Evolutionary conservation across 2,888 invertebrate species (phyloP).

Genomic region (Stenoptilia bipunctidactyla): DNA sequence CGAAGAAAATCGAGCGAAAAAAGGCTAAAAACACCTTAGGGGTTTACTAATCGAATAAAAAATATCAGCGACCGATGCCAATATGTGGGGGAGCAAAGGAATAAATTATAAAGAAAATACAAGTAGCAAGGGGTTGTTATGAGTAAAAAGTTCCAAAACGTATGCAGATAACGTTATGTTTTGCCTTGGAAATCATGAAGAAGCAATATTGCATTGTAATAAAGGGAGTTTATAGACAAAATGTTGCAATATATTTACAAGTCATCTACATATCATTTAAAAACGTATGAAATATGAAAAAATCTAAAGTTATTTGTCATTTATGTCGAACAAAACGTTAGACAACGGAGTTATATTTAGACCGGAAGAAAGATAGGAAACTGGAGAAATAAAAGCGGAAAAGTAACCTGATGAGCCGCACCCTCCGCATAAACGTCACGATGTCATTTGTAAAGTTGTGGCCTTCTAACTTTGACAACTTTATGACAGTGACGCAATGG

Average conservation of each 20-base stretch:
- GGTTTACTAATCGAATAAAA: slow-evolving; percentile 74
- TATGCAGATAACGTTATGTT: slow-evolving; percentile 51
- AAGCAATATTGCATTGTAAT: slow-evolving; percentile 25
- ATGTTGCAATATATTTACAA: no score
- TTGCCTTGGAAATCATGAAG: slow-evolving; percentile 40
- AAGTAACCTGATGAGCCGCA: slow-evolving; percentile 65
- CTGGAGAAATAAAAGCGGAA: slow-evolving; percentile 44
- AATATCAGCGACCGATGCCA: slow-evolving; percentile 72
- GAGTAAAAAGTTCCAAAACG: slow-evolving; percentile 53
- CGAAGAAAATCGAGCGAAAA: slow-evolving; percentile 72
- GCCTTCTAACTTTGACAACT: slow-evolving; percentile 63
- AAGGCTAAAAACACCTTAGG: slow-evolving; percentile 73
- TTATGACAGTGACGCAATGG: slow-evolving; percentile 33
- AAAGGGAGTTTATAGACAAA: slow-evolving; percentile 4
- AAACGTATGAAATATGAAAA: no score
- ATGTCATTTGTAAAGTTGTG: slow-evolving; percentile 72
- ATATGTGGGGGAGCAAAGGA: slow-evolving; percentile 66
- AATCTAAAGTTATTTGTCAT: no score
- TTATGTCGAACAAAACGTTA: no score
- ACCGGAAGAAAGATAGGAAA: no score
- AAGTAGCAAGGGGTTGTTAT: slow-evolving; percentile 63
- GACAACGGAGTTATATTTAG: no score
- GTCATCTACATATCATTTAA: no score
- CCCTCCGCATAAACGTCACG: slow-evolving; percentile 66
- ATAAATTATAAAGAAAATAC: slow-evolving; percentile 71